Conservation (phyloP, 2,888 invertebrate genomes). For the Tridacna gigas region DNA sequence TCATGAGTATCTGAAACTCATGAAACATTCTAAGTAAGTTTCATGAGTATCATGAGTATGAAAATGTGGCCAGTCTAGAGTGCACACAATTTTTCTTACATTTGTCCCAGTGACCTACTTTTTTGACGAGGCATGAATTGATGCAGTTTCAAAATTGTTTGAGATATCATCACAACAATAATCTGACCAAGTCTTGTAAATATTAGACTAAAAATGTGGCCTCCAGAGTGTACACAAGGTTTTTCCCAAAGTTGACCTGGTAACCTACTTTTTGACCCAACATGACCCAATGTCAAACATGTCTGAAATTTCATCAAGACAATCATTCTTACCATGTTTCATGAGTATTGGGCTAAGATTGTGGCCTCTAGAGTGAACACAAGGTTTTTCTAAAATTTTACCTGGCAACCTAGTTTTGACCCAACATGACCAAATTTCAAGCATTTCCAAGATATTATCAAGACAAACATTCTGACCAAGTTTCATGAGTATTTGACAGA, state of each 20-base stretch:
- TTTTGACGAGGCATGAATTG: too few species aligned
- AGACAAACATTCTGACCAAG: neutral
- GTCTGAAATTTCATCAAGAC: conserved; percentile 1
- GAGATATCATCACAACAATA: too few species aligned
- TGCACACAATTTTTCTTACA: too few species aligned
- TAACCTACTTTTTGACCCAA: conserved; percentile 7
- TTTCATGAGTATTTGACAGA: neutral
- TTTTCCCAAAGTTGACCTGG: neutral
- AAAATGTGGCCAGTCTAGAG: too few species aligned
- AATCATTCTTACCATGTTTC: neutral
- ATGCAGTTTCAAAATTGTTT: too few species aligned
- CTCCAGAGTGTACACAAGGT: conserved; percentile 24
- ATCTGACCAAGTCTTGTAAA: too few species aligned
- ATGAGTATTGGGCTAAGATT: neutral
- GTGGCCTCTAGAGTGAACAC: conserved; percentile 5
- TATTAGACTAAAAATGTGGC: too few species aligned
- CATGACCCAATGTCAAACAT: conserved; percentile 8
- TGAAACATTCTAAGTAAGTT: too few species aligned
- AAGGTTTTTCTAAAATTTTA: neutral
- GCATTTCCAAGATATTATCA: neutral
- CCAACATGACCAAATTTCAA: neutral
- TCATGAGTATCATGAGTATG: too few species aligned
- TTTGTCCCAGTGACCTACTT: too few species aligned
- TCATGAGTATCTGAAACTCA: too few species aligned
- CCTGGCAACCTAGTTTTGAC: neutral